Base-by-base conservation (phyloP, 2,797 vertebrate species). In the Xenentodon cancila region DNA sequence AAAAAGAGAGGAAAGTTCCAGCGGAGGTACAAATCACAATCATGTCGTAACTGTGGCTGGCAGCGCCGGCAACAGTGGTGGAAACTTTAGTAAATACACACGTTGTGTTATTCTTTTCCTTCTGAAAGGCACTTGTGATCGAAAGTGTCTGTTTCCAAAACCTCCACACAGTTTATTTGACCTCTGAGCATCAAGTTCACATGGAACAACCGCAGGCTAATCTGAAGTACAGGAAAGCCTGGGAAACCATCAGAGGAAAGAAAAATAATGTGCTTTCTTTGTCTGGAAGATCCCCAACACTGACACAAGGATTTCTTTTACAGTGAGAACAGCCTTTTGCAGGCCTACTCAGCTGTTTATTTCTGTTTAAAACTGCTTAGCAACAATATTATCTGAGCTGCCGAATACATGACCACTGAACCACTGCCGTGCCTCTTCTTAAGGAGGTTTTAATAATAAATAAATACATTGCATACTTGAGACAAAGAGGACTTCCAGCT, bases 1-100 rank as follows among this genome's bases (percentile, higher is more conserved):
- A 82, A 71, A 83, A 78, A 59, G 50, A 54, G 59, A 81, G 91
- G 91, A 93, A 93, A 92, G 87, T 94, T 93, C 90, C 90, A 91
- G 73, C 44, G 70, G 64, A 88, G 80, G 80, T 37, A 20, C 58
- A 78, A 85, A 90, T 79, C 84, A 81, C 78, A 79, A 84, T 64
- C 62, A 69, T 83, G 77, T 75, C 53, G 53, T 80, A 87, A 86
- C 65, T 16, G 25, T 79, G 68, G 68, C 73, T 79, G 87, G 80
- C 74, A 81, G 54, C 1, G 16, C 18, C 13, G 16, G 58, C 54
- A 59, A 56, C 59, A 1, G 57, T 1, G 3, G 32, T 79, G 86
- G 85, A 92, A 93, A 92, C 59, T 75, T 50, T 64, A 84, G 85
- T 80, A 77, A 91, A 91, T 88, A 88, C 79, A 88, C 87, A 77